A percentile compares a stretch with the other conserved stretches of the same genome.
phyloP scores from a whole-genome alignment of 2,888 invertebrate species.

The Argynnis bischoffii region DNA sequence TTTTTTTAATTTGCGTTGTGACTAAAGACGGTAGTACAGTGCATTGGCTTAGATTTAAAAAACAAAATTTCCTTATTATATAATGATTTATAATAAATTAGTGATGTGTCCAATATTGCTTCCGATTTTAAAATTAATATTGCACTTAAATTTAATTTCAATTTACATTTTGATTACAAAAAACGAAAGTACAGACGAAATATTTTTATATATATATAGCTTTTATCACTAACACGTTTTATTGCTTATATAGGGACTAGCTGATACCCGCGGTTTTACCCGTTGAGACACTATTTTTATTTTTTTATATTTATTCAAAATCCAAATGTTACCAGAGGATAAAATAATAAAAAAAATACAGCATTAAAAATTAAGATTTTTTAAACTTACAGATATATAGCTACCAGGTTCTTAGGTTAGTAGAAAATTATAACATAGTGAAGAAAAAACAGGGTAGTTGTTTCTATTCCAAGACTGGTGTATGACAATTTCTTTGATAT shows the following conservation, averaged over 20 bases:
- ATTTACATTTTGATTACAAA: constrained; percentile 41
- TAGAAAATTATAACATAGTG: no score
- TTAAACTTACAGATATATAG: no score
- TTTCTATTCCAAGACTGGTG: constrained; percentile 50
- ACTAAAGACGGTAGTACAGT: constrained; percentile 5
- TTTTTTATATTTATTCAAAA: constrained; percentile 55
- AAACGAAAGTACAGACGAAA: constrained; percentile 39
- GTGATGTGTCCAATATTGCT: constrained; percentile 76
- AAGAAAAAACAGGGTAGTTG: constrained; percentile 44
- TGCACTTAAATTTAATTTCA: constrained; percentile 56
- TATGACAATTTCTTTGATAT: neutral
- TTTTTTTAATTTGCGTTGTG: no score
- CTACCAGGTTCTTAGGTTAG: no score
- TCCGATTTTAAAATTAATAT: constrained; percentile 71
- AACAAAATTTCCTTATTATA: neutral
- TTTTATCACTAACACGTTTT: constrained; percentile 72
- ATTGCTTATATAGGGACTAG: constrained; percentile 63
- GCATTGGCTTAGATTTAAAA: constrained; percentile 1
- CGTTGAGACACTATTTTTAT: constrained; percentile 47
- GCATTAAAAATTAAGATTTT: no score
- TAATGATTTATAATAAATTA: constrained; percentile 23
- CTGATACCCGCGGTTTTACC: constrained; percentile 44
- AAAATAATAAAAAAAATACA: no score
- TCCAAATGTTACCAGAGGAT: no score
- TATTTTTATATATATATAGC: constrained; percentile 48